Conservation (phyloP, 2,113 vertebrate species). For the Podarcis raffonei region DNA sequence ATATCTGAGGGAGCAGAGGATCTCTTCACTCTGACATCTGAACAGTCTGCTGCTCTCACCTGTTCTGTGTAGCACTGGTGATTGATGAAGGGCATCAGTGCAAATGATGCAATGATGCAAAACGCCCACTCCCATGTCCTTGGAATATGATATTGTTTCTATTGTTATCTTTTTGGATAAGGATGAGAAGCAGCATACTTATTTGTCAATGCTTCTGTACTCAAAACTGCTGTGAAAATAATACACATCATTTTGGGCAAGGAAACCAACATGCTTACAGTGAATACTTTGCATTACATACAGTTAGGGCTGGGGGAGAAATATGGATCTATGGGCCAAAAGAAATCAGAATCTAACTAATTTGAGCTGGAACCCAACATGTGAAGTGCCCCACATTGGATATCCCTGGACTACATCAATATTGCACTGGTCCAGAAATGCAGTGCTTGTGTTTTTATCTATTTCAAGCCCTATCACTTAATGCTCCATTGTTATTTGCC, state of each 20-base stretch:
- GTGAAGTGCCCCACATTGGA: too few species aligned
- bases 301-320: neutral
- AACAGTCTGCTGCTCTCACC: neutral
- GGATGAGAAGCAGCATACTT: neutral
- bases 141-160: neutral
- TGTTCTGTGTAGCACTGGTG: neutral
- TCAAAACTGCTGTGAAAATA: neutral
- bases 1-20: neutral
- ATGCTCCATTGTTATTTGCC: conserved; percentile 14
- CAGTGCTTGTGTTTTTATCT: neutral
- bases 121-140: neutral
- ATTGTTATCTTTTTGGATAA: neutral
- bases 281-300: neutral
- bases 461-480: neutral
- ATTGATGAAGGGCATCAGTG: neutral
- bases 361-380: too few species aligned
- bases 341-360: too few species aligned
- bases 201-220: neutral
- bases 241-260: neutral
- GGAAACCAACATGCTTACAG: neutral
- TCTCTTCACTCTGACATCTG: neutral
- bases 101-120: neutral
- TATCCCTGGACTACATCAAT: neutral
- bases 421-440: neutral
- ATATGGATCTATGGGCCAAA: too few species aligned